These are phyloP conservation scores for Todiramphus chloris DNA, from an alignment of 2,113 vertebrate species.

Conservation along the genomic window DNA sequence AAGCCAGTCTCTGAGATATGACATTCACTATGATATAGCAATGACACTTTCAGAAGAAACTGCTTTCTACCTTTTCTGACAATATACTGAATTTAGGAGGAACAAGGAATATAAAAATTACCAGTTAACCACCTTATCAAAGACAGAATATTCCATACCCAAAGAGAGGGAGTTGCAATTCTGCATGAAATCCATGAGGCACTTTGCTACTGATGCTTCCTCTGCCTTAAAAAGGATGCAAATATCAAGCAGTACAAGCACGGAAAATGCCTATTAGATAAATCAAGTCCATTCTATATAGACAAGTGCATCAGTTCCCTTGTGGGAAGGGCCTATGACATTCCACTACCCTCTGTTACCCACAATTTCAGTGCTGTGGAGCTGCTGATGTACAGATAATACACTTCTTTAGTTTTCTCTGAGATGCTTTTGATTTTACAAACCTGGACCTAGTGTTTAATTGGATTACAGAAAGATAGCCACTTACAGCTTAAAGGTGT, in stretches of 20 bases:
- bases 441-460: background rate
- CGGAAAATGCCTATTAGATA: background rate
- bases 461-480: background rate
- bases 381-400: background rate
- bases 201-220: background rate
- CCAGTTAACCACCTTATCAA: background rate
- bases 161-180: background rate
- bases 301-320: background rate
- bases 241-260: background rate
- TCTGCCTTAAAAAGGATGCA: background rate
- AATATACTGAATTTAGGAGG: background rate
- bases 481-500: background rate
- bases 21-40: background rate
- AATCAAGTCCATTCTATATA: background rate
- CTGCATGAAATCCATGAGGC: rapidly evolving
- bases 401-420: background rate
- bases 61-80: background rate
- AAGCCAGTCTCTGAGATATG: background rate
- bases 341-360: too few species aligned
- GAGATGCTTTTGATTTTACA: background rate
- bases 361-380: rapidly evolving
- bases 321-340: rapidly evolving
- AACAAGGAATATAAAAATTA: background rate
- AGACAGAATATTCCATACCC: background rate
- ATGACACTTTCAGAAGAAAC: background rate